These are phyloP conservation scores for Spongilla lacustris DNA, from an alignment of 37 sponge, comb jelly and placozoan genomes.

Conservation along the genomic window DNA sequence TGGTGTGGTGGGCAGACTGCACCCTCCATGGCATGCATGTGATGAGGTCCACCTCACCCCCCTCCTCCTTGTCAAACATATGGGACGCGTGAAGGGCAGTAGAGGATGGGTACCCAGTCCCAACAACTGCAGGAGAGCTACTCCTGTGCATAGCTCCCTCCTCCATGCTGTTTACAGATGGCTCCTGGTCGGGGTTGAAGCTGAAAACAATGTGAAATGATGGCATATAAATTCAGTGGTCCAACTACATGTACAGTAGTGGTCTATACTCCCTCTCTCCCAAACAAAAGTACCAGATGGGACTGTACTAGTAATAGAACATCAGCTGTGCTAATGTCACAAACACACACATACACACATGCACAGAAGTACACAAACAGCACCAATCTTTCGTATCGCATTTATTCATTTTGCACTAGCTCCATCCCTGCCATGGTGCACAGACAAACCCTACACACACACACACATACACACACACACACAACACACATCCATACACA, in stretches of 20 bases:
- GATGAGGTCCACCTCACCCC: background rate
- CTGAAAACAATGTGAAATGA: background rate
- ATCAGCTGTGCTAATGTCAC: background rate
- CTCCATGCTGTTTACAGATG: background rate
- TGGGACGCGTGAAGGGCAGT: background rate
- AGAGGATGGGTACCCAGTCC: background rate
- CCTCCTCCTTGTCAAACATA: background rate
- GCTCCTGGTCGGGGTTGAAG: background rate
- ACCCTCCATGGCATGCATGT: background rate
- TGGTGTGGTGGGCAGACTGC: background rate
- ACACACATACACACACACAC: background rate
- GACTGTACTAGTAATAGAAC: background rate
- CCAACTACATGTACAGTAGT: too few species aligned
- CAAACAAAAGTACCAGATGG: too few species aligned
- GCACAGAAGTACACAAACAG: background rate
- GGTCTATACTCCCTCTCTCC: too few species aligned
- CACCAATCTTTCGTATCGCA: background rate
- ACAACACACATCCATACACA: too few species aligned
- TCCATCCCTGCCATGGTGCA: too few species aligned
- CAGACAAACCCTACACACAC: too few species aligned
- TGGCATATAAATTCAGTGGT: too few species aligned
- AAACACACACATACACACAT: slow-evolving; percentile 33
- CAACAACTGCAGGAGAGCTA: background rate
- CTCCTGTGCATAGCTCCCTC: too few species aligned
- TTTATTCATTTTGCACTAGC: too few species aligned